Conservation (phyloP, 2,888 invertebrate genomes). For the Tachystola acroxantha region DNA sequence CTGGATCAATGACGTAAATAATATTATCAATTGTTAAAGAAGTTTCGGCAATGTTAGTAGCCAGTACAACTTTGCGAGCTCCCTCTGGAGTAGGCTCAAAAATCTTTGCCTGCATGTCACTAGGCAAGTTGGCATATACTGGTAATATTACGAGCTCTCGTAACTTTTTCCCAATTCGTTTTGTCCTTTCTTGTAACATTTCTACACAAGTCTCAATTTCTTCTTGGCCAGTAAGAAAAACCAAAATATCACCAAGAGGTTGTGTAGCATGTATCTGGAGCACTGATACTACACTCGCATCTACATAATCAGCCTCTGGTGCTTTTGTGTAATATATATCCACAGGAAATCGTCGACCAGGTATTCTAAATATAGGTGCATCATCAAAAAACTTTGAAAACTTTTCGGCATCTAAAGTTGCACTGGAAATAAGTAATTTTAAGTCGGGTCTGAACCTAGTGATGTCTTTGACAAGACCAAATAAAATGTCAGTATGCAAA, state of each 20-base stretch:
- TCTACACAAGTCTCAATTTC: slow-evolving; percentile 95
- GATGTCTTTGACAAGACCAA: slow-evolving; percentile 98
- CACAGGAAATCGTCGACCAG: slow-evolving; percentile 98
- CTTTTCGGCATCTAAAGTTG: slow-evolving; percentile 98
- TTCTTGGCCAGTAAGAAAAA: slow-evolving; percentile 96
- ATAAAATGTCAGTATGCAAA: slow-evolving; percentile 97
- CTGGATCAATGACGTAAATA: slow-evolving; percentile 99
- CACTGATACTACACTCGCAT: slow-evolving; percentile 98
- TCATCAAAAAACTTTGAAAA: slow-evolving; percentile 99
- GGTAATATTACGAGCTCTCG: slow-evolving; percentile 95
- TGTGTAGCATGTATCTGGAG: slow-evolving; percentile 99
- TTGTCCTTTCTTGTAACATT: slow-evolving; percentile 92
- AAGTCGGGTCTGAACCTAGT: slow-evolving; percentile 94
- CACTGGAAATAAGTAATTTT: slow-evolving; percentile 97
- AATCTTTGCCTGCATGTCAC: slow-evolving; percentile 99
- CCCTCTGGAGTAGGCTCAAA: slow-evolving; percentile 98
- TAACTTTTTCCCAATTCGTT: slow-evolving; percentile 95
- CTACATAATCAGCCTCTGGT: slow-evolving; percentile 99
- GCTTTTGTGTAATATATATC: slow-evolving; percentile 99
- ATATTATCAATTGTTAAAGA: slow-evolving; percentile 99
- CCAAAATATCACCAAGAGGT: slow-evolving; percentile 95
- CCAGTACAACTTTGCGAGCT: slow-evolving; percentile 97
- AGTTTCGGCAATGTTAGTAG: slow-evolving; percentile 99
- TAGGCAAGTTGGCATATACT: slow-evolving; percentile 98
- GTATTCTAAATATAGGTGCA: slow-evolving; percentile 98